A percentile compares a stretch with the other conserved stretches of the same genome.
These are phyloP conservation scores for Empidonax alnorum DNA, from an alignment of 2,113 vertebrate genomes.

Conservation along the genomic window DNA sequence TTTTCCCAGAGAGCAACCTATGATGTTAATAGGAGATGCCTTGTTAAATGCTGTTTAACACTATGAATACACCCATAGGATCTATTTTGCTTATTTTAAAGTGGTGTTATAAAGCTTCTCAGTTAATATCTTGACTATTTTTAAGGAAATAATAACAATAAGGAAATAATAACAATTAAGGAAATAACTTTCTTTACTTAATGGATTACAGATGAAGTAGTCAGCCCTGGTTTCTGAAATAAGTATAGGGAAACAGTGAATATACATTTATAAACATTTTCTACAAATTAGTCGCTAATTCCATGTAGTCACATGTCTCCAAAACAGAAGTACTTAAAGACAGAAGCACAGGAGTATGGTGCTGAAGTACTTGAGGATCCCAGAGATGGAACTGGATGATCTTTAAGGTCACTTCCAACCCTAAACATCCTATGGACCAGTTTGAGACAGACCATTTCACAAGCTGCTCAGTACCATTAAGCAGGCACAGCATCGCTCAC, in stretches of 20 bases:
- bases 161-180: too few species aligned
- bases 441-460: background rate
- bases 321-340: background rate
- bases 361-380: background rate
- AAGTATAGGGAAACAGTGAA: background rate
- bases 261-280: background rate
- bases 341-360: background rate
- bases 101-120: background rate
- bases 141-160: background rate
- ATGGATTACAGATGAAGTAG: background rate
- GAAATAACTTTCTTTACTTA: background rate
- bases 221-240: background rate
- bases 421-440: background rate
- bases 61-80: background rate
- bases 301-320: background rate
- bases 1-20: background rate
- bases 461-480: background rate
- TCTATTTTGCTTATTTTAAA: background rate
- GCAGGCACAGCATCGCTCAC: accelerated
- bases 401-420: background rate
- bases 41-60: constrained; percentile 32
- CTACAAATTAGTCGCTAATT: background rate
- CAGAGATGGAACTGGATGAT: background rate
- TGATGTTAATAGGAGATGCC: background rate
- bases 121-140: background rate